phyloP scores from a whole-genome alignment of 92 coral and sea anemone species.

The Montipora capitata region DNA sequence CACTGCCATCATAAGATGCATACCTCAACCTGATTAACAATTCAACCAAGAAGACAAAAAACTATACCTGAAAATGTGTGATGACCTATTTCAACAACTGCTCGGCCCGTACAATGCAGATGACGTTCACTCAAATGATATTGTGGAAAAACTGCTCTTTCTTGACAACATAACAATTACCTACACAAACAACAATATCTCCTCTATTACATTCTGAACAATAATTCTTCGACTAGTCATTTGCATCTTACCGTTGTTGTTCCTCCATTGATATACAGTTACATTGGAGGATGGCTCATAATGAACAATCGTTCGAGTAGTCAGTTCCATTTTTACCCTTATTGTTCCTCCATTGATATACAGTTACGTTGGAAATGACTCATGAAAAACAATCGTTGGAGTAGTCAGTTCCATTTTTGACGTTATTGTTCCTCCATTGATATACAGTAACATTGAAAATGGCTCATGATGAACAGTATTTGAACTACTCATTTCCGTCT shows the following conservation, averaged over 20 bases:
- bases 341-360: not conserved
- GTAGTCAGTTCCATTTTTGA: not conserved
- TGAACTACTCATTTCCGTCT: too few species aligned
- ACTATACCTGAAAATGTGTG: not conserved
- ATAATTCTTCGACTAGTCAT: not conserved
- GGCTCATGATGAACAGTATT: constrained; percentile 1
- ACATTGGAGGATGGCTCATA: not conserved
- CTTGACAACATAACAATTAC: constrained; percentile 10
- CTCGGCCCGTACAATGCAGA: constrained; percentile 7
- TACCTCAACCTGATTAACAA: not conserved
- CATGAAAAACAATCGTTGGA: not conserved
- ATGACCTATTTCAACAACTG: not conserved
- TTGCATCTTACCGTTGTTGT: not conserved
- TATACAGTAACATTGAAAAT: not conserved
- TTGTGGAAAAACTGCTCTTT: constrained; percentile 54
- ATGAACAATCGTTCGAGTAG: not conserved
- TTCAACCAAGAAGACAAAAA: not conserved
- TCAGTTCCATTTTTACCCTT: not conserved
- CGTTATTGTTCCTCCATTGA: constrained; percentile 1
- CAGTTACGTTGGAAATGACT: not conserved
- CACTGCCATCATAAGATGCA: constrained; percentile 60
- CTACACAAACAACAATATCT: constrained; percentile 32
- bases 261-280: not conserved
- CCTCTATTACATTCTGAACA: not conserved
- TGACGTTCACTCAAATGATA: constrained; percentile 24